Evolutionary conservation across 2,113 vertebrate species (phyloP), one percentile per base, ranked within the genome.

Genomic region (Spilogale gracilis): DNA sequence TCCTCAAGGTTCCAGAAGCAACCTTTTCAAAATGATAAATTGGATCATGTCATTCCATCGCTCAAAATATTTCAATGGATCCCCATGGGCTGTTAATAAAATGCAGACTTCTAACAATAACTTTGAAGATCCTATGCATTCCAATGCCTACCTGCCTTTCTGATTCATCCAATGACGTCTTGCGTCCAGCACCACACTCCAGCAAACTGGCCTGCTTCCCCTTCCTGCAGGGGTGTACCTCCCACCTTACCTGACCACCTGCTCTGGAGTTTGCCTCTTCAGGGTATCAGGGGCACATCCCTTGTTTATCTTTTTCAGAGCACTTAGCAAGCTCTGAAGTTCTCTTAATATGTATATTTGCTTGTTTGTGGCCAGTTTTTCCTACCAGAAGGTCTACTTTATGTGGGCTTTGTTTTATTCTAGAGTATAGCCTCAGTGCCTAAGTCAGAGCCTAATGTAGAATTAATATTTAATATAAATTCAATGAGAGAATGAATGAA

Each of bases 131-230:
- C 32, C 18, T 78, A 3, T 32, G 32, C 56, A 60, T 93, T 90
- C 48, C 65, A 38, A 7, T 50, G 7, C 25, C 9, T 9, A 1
- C n/a, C 30, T 61, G 30, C 21, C 65, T n/a, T 48, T 79, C 38
- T 45, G 5, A 50, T 17, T 17, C 14, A n/a, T 20, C 94, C 65
- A 2, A 65, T 50, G 13, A 58, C 61, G 43, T 23, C 56, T 56
- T 12, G 8, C 0, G 0, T 3, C 21, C 12, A 7, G 27, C 17
- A 10, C 8, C 1, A 3, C 14, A 2, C 10, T 23, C 17, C 65
- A 78, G 1, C 18, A 52, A 50, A 30, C 16, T 1, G 20, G 0
- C 11, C 82, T 48, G 25, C 45, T 56, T 74, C 23, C 38, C 11
- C 27, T 52, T 25, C 17, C 4, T 16, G 16, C 14, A 13, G 0